Evolutionary conservation across 2,797 vertebrate species (phyloP).

Genomic region (Myotis pilosus): DNA sequence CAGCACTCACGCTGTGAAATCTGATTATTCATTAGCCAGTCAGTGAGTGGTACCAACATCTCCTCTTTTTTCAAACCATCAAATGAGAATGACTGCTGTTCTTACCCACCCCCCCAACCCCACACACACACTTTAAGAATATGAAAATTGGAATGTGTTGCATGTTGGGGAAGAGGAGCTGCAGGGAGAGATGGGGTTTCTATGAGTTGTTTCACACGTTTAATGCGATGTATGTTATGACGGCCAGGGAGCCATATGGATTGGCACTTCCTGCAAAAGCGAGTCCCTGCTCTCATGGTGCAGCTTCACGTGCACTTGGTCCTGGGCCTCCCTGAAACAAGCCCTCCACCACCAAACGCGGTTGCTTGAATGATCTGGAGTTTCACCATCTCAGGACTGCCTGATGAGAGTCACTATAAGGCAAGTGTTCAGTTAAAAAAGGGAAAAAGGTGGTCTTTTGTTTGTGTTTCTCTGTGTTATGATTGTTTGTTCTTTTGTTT

Average conservation of each 20-base stretch:
- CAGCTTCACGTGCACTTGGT: neutral
- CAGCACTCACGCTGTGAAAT: conserved; percentile 99
- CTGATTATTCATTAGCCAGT: conserved; percentile 99
- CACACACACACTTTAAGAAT: conserved; percentile 67
- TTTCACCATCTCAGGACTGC: conserved; percentile 69
- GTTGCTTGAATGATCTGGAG: conserved; percentile 74
- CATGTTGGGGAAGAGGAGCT: neutral
- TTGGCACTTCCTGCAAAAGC: conserved; percentile 50
- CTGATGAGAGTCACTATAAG: conserved; percentile 72
- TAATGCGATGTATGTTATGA: conserved; percentile 31
- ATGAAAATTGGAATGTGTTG: conserved; percentile 75
- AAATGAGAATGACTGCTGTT: conserved; percentile 85
- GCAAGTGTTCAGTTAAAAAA: conserved; percentile 64
- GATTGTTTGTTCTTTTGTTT: neutral
- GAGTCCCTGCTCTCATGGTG: conserved; percentile 41
- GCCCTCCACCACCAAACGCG: conserved; percentile 60
- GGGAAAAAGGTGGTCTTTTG: neutral
- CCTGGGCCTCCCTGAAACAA: conserved; percentile 63
- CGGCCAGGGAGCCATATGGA: neutral
- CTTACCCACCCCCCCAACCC: neutral
- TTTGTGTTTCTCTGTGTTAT: neutral
- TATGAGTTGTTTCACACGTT: conserved; percentile 50
- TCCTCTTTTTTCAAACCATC: conserved; percentile 85
- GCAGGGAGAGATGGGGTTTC: conserved; percentile 25
- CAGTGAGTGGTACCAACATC: conserved; percentile 97